Evolutionary conservation across 2,797 vertebrate genomes (phyloP).

Genomic region (Pogoniulus pusillus): DNA sequence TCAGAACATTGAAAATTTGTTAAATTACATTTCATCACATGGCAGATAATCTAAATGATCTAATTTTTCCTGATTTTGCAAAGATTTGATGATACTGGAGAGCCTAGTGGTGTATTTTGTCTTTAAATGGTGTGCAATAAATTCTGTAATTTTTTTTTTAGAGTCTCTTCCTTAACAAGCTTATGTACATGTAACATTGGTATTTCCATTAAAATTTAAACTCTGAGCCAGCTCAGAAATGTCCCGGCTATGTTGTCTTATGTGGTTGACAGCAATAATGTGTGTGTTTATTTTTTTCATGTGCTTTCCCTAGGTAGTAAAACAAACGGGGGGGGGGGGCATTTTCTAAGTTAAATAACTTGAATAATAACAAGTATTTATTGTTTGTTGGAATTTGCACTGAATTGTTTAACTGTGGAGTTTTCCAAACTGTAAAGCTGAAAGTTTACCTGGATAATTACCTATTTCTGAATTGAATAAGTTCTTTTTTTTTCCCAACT

Average conservation of each 20-base stretch:
- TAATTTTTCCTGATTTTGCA: background rate
- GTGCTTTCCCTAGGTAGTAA: background rate
- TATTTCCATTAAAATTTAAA: slow-evolving; percentile 21
- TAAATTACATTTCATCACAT: background rate
- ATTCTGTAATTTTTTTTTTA: background rate
- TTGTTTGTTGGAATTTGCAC: slow-evolving; percentile 1
- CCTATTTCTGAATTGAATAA: slow-evolving; percentile 3
- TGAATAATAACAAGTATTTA: background rate
- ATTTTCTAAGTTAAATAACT: background rate
- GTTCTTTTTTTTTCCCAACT: background rate
- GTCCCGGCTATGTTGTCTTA: background rate
- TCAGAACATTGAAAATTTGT: background rate
- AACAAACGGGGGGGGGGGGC: background rate
- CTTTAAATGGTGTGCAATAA: slow-evolving; percentile 12
- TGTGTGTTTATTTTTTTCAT: background rate
- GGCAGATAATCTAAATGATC: background rate
- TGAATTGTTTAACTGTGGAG: background rate
- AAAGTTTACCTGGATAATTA: background rate
- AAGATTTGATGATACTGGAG: background rate
- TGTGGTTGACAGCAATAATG: background rate
- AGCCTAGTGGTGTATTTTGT: background rate
- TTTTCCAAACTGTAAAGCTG: background rate
- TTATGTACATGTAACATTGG: background rate
- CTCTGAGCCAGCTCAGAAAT: background rate
- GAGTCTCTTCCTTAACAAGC: background rate